A percentile compares a stretch with the other conserved stretches of the same genome.
Evolutionary conservation across 2,113 vertebrate genomes (phyloP).

Genomic region (Apodemus sylvaticus): DNA sequence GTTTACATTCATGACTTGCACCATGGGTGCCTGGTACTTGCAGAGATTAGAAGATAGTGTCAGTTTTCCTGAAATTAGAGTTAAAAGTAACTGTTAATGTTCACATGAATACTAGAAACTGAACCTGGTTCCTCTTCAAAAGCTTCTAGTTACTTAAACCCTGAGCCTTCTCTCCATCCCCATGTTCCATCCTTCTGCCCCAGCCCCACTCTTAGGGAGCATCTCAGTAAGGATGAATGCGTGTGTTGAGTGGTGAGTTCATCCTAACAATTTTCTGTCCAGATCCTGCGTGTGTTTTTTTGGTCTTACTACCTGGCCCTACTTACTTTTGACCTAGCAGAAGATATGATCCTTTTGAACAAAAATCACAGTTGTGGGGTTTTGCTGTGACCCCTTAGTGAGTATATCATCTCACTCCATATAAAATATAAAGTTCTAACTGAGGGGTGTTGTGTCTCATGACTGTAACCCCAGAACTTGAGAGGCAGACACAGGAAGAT

Average conservation of each 20-base stretch:
- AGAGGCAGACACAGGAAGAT: neutral
- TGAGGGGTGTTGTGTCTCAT: neutral
- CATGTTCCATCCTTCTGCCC: neutral
- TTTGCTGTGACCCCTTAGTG: neutral
- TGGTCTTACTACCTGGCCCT: neutral
- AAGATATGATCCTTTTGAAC: neutral
- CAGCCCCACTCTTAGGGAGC: neutral
- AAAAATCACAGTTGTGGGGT: neutral
- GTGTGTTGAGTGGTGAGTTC: neutral
- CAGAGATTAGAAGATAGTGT: neutral
- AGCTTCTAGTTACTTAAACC: neutral
- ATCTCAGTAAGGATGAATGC: neutral
- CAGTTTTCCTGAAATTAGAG: neutral
- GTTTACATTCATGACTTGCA: neutral
- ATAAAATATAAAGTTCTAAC: neutral
- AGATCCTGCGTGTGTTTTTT: neutral
- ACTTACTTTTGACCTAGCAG: neutral
- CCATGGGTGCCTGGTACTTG: neutral
- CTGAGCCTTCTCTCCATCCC: neutral
- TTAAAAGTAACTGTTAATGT: neutral
- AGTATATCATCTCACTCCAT: neutral
- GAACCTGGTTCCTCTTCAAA: neutral
- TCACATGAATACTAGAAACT: neutral
- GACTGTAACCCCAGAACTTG: neutral
- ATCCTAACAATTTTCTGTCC: neutral